Evolutionary conservation across 2,797 vertebrate species (phyloP).

Genomic region (Paratrypauchen microcephalus): DNA sequence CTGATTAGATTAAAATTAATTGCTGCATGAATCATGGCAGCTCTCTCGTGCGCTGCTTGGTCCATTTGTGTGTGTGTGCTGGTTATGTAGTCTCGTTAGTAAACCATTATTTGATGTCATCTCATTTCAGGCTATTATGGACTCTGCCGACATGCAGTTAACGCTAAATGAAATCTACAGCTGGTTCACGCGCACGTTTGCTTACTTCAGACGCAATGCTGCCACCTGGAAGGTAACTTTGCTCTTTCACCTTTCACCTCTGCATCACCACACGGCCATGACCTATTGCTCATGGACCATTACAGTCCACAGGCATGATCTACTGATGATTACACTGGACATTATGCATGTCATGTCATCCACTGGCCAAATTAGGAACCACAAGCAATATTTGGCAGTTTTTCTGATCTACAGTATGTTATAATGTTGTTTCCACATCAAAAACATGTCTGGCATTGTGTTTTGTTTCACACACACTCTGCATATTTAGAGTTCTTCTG

Average conservation of each 20-base stretch:
- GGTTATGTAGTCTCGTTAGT: slow-evolving; percentile 82
- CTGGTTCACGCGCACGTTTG: slow-evolving; percentile 99
- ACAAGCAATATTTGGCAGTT: neutral
- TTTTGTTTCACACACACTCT: too few species aligned
- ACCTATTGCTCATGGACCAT: slow-evolving; percentile 33
- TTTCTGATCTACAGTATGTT: too few species aligned
- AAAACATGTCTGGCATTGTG: too few species aligned
- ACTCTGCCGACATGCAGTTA: slow-evolving; percentile 98
- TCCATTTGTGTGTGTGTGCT: slow-evolving; percentile 56
- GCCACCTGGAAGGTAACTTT: slow-evolving; percentile 96
- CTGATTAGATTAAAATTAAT: slow-evolving; percentile 94
- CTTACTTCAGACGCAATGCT: slow-evolving; percentile 99
- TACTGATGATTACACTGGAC: neutral
- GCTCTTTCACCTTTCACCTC: slow-evolving; percentile 26
- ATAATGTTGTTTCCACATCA: too few species aligned
- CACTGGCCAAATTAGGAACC: neutral
- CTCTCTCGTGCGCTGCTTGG: slow-evolving; percentile 53
- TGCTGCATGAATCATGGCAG: slow-evolving; percentile 83
- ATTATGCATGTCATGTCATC: neutral
- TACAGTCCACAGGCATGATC: neutral
- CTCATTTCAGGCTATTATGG: slow-evolving; percentile 99
- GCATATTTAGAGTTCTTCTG: too few species aligned
- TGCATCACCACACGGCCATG: slow-evolving; percentile 4
- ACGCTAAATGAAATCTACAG: slow-evolving; percentile 99
- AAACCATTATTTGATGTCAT: slow-evolving; percentile 91